Base-by-base conservation (phyloP, 2,113 vertebrate genomes). In the Copsychus sechellarum region DNA sequence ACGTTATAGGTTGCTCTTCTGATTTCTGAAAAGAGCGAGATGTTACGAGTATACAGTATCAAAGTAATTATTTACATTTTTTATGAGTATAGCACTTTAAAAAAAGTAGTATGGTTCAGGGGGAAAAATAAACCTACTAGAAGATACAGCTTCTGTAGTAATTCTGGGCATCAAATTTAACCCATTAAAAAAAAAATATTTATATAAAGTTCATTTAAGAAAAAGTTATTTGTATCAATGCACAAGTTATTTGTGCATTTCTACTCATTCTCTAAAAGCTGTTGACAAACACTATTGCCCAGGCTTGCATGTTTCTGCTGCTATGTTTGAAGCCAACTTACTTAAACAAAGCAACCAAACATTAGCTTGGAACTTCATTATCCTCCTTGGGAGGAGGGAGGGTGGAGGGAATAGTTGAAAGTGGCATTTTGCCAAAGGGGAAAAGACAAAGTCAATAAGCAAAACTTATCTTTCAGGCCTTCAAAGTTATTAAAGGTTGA, bases 301-400 rank as follows among this genome's bases (percentile, higher is more conserved):
- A 74, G 81, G 47, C 67, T 78, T 95, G 94, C 95, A 93, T 93
- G 94, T 70, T 95, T 85, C 67, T 93, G 67, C 95, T 92, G 86
- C 92, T 93, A 7, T 70, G 88, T 81, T 88, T 93, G 80, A 96
- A 86, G 53, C 56, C 11, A 42, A 24, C 89, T 90, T 87, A 43
- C 45, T 5, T 77, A 11, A 31, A 82, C 91, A 64, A 93, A 96
- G 72, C 60, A 92, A 78, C 56, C 76, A 74, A 93, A 94, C 88
- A 57, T 66, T 78, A 83, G n/a, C 88, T 74, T 94, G 85, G 71
- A 92, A 60, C 20, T 60, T 71, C 31, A 20, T 79, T 48, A 26
- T 77, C 53, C 53, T 86, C 56, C 36, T 88, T 88, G 81, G 83
- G 62, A 82, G 42, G 72, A 58, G 31, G 51, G 62, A 64, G 57